Evolutionary conservation across 2,888 invertebrate species (phyloP), one percentile per base, ranked within the genome.

Genomic region (Pterobdella sp.): DNA sequence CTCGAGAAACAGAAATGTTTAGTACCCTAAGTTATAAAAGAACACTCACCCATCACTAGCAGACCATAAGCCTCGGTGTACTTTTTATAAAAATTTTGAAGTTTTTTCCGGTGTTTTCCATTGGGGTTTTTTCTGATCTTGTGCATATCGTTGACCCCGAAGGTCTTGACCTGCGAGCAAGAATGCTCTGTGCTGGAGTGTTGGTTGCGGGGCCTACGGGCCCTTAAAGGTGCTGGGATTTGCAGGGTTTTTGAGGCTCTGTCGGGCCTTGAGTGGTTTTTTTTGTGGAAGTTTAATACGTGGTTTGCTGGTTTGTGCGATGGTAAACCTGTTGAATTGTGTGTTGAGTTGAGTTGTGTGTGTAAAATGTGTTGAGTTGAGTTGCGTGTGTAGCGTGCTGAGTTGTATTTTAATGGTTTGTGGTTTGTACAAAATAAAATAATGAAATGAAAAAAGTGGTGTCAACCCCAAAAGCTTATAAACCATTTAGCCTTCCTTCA

Each of bases 51-150:
- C 18, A 78, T 31, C 1, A 78, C 76, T 22, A 77, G 78, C 22
- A 78, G 76, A 22, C 77, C 76, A 65, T 78, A 78, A 3, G 76
- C 76, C 69, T 78, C 76, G 10, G 77, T 77, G 74, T 77, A 78
- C 64, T 78, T 78, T 56, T 71, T 66, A 72, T 78, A 78, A 73
- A 75, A 76, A 56, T 66, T 63, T 22, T 56, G 65, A 26, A 56
- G 60, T n/a, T 26, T 4, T 56, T 56, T 56, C 3, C 26, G 60
- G 18, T 56, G 60, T 22, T 56, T 22, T 4, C 60, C n/a, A 56
- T 56, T 56, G 14, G 4, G n/a, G 14, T 56, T 22, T 26, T 56
- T 56, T 26, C 26, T 56, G 60, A 22, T n/a, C 4, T 26, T 26
- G 26, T 56, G 60, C 10, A 4, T 3, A n/a, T 22, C n/a, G n/a